Base-by-base conservation (phyloP, 2,797 vertebrate genomes). In the Chanos chanos region DNA sequence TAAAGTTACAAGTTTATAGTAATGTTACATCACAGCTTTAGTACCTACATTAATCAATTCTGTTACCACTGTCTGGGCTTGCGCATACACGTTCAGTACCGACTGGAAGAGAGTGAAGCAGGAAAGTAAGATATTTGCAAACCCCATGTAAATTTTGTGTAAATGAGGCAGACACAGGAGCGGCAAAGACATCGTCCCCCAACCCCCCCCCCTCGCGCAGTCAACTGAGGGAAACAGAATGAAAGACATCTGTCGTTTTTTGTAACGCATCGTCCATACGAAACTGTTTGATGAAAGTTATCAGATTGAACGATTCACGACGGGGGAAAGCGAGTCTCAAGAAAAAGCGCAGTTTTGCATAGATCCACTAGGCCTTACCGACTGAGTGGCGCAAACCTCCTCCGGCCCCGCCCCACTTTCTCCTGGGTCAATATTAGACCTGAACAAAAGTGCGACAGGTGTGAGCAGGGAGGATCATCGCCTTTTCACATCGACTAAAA, bases 101-200 rank as follows among this genome's bases (percentile, higher is more conserved):
- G n/a, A n/a, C n/a, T n/a, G n/a, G n/a, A n/a, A n/a, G n/a, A 2
- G 19, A 33, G 45, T 50, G 31, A 62, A 39, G 28, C 37, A 67
- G 63, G 47, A 37, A 58, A 65, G 52, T 27, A 21, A 56, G 31
- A 64, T 39, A 56, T 71, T 48, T 72, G 66, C 54, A 49, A 64
- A 51, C 25, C 47, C 13, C 50, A 76, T 73, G 70, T 61, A 76
- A 76, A 76, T 70, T 1, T 9, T 39, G 48, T 76, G 74, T 63
- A 76, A 76, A 76, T 68, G 7, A 73, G 24, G 49, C 37, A 24
- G 30, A 31, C 66, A 19, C 8, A 16, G 21, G 9, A 49, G 24
- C n/a, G 18, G 31, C 15, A 33, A 40, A 44, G 30, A 50, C 30
- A 39, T 43, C 45, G 45, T 44, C 15, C 27, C 7, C 27, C 37